Percentiles rank a stretch among this genome's conserved stretches.
Evolutionary conservation across 2,113 vertebrate species (phyloP).

Genomic region (Hydropotes inermis): DNA sequence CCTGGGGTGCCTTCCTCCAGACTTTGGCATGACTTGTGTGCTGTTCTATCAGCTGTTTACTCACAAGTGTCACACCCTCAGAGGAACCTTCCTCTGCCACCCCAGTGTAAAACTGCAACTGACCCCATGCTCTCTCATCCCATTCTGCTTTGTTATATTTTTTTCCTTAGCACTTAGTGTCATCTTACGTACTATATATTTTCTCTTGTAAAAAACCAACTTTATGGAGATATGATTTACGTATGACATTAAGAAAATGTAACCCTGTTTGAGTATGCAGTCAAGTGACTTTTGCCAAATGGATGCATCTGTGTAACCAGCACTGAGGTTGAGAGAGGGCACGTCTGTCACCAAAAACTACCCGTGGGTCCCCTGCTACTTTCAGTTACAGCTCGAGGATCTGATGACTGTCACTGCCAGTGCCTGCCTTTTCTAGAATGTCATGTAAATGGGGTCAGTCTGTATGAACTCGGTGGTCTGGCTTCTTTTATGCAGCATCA

Average conservation of each 20-base stretch:
- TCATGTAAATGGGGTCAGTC: neutral
- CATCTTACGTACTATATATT: neutral
- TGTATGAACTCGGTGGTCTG: neutral
- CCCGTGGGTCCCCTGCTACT: neutral
- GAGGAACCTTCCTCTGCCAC: neutral
- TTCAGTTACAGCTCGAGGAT: neutral
- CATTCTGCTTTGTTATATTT: neutral
- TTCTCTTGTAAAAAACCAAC: neutral
- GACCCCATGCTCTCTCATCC: neutral
- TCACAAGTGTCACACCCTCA: neutral
- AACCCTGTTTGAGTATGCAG: neutral
- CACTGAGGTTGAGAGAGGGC: neutral
- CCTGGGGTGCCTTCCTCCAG: neutral
- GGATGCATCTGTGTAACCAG: neutral
- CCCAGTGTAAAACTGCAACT: neutral
- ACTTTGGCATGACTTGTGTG: accelerated
- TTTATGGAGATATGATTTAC: neutral
- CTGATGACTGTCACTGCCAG: neutral
- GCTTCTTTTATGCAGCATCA: neutral
- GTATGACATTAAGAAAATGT: neutral
- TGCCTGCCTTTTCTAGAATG: neutral
- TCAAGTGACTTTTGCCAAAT: neutral
- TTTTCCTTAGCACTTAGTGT: neutral
- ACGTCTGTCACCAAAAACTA: neutral
- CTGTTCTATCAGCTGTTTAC: neutral